Evolutionary conservation across 92 coral and sea anemone species (phyloP).

Genomic region (Hydrozoanthus gracilis): DNA sequence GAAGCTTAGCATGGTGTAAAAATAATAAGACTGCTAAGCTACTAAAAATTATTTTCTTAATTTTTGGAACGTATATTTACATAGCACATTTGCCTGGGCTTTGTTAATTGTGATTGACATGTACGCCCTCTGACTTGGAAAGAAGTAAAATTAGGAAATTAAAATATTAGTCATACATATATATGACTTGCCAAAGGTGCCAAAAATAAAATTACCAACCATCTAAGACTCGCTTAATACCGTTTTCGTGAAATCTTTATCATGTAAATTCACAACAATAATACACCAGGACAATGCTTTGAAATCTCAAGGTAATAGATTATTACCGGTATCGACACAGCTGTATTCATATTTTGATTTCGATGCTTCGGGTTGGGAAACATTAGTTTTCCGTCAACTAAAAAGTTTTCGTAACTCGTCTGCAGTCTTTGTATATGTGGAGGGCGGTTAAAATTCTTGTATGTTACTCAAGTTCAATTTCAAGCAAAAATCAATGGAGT

Average conservation of each 20-base stretch:
- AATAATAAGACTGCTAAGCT: too few species aligned
- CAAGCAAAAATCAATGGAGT: too few species aligned
- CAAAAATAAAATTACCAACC: too few species aligned
- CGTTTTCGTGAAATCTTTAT: background rate
- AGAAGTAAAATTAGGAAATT: background rate
- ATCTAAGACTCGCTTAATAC: background rate
- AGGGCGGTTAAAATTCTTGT: too few species aligned
- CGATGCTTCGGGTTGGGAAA: background rate
- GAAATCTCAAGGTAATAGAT: too few species aligned
- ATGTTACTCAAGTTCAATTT: too few species aligned
- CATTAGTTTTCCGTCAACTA: background rate
- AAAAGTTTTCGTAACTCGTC: too few species aligned
- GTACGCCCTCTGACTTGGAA: too few species aligned
- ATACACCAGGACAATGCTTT: background rate
- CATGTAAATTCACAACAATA: background rate
- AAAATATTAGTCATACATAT: background rate
- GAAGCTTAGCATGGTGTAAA: too few species aligned
- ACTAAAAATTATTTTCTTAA: too few species aligned
- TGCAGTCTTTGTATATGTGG: too few species aligned
- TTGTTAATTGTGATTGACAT: background rate
- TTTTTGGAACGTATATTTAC: too few species aligned
- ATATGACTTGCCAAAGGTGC: background rate
- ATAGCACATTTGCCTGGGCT: background rate
- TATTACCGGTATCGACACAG: background rate
- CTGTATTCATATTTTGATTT: conserved; percentile 12